These are phyloP conservation scores for Therioaphis trifolii DNA, from an alignment of 2,888 invertebrate species.

Conservation along the genomic window DNA sequence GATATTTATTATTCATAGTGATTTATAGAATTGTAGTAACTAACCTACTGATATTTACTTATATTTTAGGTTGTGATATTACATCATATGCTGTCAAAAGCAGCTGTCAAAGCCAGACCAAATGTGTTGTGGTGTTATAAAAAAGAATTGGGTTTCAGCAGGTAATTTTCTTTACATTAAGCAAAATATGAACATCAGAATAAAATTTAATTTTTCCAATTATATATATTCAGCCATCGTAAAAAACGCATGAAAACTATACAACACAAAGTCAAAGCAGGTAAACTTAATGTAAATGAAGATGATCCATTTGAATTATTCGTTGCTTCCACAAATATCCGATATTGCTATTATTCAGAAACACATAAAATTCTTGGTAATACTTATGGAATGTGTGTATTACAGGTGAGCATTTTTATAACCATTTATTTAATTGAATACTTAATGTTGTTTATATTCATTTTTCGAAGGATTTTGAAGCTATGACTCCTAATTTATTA, in stretches of 20 bases:
- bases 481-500: slow-evolving; percentile 94
- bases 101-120: slow-evolving; percentile 90
- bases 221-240: slow-evolving; percentile 75
- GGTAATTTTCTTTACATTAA: slow-evolving; percentile 71
- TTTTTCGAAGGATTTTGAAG: slow-evolving; percentile 87
- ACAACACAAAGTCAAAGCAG: slow-evolving; percentile 86
- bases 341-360: slow-evolving; percentile 97
- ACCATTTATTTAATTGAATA: neutral
- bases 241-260: slow-evolving; percentile 90
- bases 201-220: neutral
- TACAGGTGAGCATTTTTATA: slow-evolving; percentile 78
- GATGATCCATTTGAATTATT: slow-evolving; percentile 97
- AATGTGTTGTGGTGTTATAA: slow-evolving; percentile 99
- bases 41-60: no score
- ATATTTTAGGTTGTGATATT: slow-evolving; percentile 86
- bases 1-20: slow-evolving; percentile 63
- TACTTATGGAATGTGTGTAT: slow-evolving; percentile 94
- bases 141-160: slow-evolving; percentile 90
- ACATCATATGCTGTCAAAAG: slow-evolving; percentile 97
- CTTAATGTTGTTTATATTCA: neutral
- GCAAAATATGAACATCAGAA: slow-evolving; percentile 70
- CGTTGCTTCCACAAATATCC: slow-evolving; percentile 93
- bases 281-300: slow-evolving; percentile 89
- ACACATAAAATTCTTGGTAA: slow-evolving; percentile 98
- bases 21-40: no score